phyloP scores from a whole-genome alignment of 2,797 vertebrate species.

The Pyrocephalus nanus region DNA sequence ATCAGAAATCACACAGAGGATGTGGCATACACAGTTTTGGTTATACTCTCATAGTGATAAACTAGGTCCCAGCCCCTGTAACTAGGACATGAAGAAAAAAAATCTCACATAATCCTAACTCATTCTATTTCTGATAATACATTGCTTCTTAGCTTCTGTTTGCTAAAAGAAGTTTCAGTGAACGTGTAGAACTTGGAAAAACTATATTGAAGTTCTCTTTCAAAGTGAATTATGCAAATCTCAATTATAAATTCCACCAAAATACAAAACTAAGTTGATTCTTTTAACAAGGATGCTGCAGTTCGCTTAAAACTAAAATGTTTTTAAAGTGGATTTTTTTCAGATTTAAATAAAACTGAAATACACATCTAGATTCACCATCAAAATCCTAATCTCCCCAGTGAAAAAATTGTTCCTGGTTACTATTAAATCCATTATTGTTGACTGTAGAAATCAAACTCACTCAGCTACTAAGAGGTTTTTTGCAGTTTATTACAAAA shows the following conservation, averaged over 20 bases:
- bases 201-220: neutral
- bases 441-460: slow-evolving; percentile 23
- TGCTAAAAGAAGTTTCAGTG: slow-evolving; percentile 10
- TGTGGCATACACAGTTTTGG: no score
- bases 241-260: neutral
- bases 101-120: neutral
- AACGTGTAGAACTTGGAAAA: neutral
- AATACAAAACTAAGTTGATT: neutral
- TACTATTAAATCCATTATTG: neutral
- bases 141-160: neutral
- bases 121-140: neutral
- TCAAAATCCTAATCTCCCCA: neutral
- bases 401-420: neutral
- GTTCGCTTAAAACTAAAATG: neutral
- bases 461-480: neutral
- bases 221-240: neutral
- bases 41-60: no score
- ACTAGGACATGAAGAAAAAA: neutral
- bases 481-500: slow-evolving; percentile 27
- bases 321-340: neutral
- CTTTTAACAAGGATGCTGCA: neutral
- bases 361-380: neutral
- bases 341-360: neutral
- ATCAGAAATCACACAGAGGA: no score
- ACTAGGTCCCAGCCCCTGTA: no score